Evolutionary conservation across 2,888 invertebrate species (phyloP).

Genomic region (Enchytraeus crypticus): DNA sequence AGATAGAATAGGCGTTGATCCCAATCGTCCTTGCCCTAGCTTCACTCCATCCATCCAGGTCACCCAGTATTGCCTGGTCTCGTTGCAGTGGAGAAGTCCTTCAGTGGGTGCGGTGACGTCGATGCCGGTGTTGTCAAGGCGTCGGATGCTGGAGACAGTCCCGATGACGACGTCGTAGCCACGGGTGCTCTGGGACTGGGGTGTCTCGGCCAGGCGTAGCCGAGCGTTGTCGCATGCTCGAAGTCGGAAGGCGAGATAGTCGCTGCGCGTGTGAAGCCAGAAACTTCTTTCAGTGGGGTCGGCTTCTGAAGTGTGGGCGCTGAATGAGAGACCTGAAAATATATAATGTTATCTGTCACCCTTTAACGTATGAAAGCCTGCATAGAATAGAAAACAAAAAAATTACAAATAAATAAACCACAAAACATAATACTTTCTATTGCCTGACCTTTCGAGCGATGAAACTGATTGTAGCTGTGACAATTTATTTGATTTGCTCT

Average conservation of each 20-base stretch:
- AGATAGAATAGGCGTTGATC: no score
- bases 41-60: constrained; percentile 8
- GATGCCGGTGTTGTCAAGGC: background rate
- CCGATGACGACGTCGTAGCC: background rate
- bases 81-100: constrained; percentile 4
- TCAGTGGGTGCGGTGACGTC: background rate
- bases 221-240: background rate
- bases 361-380: background rate
- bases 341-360: background rate
- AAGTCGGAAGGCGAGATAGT: background rate
- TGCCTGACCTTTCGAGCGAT: no score
- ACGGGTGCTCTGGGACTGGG: background rate
- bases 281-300: background rate
- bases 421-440: no score
- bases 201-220: background rate
- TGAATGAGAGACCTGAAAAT: background rate
- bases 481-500: no score
- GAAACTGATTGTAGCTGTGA: no score
- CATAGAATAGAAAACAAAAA: background rate
- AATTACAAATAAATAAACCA: no score
- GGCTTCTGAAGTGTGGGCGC: background rate
- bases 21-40: constrained; percentile 5
- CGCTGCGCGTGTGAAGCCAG: constrained; percentile 1
- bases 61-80: constrained; percentile 6
- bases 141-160: background rate